Conservation (phyloP, 2,797 vertebrate species). For the Psittacula derbiana region DNA sequence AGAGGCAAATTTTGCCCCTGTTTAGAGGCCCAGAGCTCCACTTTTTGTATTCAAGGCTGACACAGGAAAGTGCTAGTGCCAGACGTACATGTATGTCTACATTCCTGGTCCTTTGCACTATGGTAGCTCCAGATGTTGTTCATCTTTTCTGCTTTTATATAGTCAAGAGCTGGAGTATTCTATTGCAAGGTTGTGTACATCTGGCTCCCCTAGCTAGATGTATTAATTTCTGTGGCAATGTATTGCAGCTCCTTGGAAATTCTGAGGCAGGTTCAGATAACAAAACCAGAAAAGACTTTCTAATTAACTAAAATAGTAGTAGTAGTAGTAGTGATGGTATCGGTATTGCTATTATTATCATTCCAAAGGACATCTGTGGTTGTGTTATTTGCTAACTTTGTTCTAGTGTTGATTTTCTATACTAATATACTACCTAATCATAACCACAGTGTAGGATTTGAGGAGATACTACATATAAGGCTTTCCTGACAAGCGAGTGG, state of each 20-base stretch:
- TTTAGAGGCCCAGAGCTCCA: neutral
- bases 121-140: neutral
- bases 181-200: neutral
- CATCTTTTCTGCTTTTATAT: neutral
- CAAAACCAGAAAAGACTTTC: neutral
- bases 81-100: fast-evolving
- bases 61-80: fast-evolving
- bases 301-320: neutral
- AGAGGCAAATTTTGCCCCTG: neutral
- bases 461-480: neutral
- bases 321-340: neutral
- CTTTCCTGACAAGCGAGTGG: neutral
- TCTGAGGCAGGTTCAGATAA: neutral
- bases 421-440: neutral
- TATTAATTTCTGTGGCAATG: neutral
- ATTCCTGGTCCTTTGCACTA: neutral
- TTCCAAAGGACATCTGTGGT: neutral
- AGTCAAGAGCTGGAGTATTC: neutral
- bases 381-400: neutral
- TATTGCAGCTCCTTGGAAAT: neutral
- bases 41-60: neutral
- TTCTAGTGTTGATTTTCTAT: neutral
- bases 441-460: neutral
- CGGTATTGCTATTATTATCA: neutral
- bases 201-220: neutral